Evolutionary conservation across 2,888 invertebrate genomes (phyloP), one percentile per base, ranked within the genome.

Genomic region (Drosophila sordidula): DNA sequence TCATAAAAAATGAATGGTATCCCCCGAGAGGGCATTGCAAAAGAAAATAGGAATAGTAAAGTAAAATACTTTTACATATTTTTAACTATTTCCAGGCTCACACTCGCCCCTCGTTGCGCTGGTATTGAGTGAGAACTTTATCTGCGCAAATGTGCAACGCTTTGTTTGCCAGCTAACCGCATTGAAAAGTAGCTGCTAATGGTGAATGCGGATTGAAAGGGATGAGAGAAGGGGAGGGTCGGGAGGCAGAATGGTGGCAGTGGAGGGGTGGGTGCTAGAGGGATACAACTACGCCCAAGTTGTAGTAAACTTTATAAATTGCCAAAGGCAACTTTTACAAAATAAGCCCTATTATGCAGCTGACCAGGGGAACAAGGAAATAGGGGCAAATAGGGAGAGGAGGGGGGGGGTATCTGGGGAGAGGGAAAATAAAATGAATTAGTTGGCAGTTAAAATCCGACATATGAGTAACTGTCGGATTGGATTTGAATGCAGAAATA

Each of bases 111-210:
- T n/a, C 36, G 26, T 22, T 34, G 16, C 39, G 41, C 45, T 38
- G 38, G 41, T 72, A 87, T 85, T 78, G 87, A 81, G 87, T 70
- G 65, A 61, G 82, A 83, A 83, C 85, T 85, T 85, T 85, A 87
- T 88, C 89, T 85, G 87, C 75, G 71, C 78, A 81, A 85, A 89
- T 87, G 85, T 89, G 79, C 79, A 89, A 83, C 81, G 87, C 89
- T 85, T 85, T 85, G 89, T 85, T 89, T 85, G 81, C 89, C 68
- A 79, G 79, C 85, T 89, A 85, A 85, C 85, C 89, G 68, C 85
- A 85, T 87, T 89, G 89, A 89, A 85, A 85, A 85, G 81, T 89
- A 87, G 89, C 85, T 85, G 89, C 85, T 89, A 85, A 85, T 85
- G 85, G 87, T 80, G 73, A 88, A 84, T 84, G 82, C 68, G 82